phyloP scores from a whole-genome alignment of 2,888 invertebrate species.

The Punctoribates punctum region DNA sequence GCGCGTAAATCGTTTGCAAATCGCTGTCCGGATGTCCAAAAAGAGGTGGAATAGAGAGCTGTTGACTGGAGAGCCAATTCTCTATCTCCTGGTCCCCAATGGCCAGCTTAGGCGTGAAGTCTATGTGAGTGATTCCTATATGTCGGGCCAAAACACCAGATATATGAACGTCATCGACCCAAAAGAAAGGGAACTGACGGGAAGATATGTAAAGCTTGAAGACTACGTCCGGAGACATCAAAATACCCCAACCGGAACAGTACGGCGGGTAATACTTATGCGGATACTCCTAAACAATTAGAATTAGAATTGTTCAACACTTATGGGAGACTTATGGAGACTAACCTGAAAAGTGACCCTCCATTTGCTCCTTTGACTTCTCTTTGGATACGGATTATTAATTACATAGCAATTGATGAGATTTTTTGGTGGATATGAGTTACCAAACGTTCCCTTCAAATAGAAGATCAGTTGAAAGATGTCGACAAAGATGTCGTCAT shows the following conservation, averaged over 20 bases:
- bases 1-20: conserved; percentile 44
- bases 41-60: conserved; percentile 45
- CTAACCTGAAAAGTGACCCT: conserved; percentile 48
- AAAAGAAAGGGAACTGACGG: conserved; percentile 53
- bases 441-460: conserved; percentile 47
- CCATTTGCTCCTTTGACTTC: conserved; percentile 55
- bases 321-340: background rate
- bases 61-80: conserved; percentile 46
- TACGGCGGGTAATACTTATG: conserved; percentile 54
- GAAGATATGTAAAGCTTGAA: conserved; percentile 49
- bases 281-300: conserved; percentile 51
- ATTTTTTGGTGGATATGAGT: conserved; percentile 44
- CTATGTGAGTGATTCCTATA: conserved; percentile 47
- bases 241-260: conserved; percentile 56
- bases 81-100: conserved; percentile 45
- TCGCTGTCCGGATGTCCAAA: conserved; percentile 47
- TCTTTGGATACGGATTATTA: conserved; percentile 49
- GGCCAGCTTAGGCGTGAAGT: conserved; percentile 47
- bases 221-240: conserved; percentile 53
- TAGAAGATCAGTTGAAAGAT: conserved; percentile 50
- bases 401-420: conserved; percentile 49
- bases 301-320: background rate
- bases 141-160: conserved; percentile 52
- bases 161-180: conserved; percentile 57
- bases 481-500: conserved; percentile 57